Base-by-base conservation (phyloP, 2,113 vertebrate genomes). In the Peromyscus maniculatus region DNA sequence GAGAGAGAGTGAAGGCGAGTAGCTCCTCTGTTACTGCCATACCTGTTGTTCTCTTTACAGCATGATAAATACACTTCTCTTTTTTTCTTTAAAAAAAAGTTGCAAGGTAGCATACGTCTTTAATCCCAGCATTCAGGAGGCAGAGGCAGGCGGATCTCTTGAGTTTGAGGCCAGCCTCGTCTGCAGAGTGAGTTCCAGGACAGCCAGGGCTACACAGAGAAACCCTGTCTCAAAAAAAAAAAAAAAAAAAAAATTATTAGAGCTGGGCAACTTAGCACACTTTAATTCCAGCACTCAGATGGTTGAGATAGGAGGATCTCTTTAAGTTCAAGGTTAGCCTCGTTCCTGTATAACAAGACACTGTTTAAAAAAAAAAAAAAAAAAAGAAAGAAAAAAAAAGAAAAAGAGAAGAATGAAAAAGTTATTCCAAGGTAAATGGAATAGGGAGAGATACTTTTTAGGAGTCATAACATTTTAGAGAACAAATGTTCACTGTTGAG, bases 401-500 rank as follows among this genome's bases (percentile, higher is more conserved):
- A 52, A 49, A 26, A 49, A 46, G 21, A 26, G 21, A 66, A 72
- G 71, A 74, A 74, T 39, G n/a, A 74, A 74, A n/a, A 39, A 36
- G 7, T 39, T n/a, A n/a, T 71, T 16, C 33, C 69, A 71, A 71
- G 69, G 69, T 95, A 52, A 39, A 59, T 93, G 49, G 43, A 77
- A 64, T 69, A 75, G 33, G 31, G 36, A 91, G 9, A 91, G 36
- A 57, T 77, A 82, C 52, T 64, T 91, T 92, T 96, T 84, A 49
- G 28, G 36, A n/a, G 59, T 95, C 82, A 97, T 95, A 87, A 71
- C 39, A 69, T 75, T 94, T 93, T 77, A 57, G 75, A 88, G 94
- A 79, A 87, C 84, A 96, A 52, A 43, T 84, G 12, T 88, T 93
- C 33, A 16, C 49, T 90, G 39, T 90, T 75, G 55, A 74, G 33